phyloP scores from a whole-genome alignment of 2,797 vertebrate genomes.

The Megaceryle alcyon region DNA sequence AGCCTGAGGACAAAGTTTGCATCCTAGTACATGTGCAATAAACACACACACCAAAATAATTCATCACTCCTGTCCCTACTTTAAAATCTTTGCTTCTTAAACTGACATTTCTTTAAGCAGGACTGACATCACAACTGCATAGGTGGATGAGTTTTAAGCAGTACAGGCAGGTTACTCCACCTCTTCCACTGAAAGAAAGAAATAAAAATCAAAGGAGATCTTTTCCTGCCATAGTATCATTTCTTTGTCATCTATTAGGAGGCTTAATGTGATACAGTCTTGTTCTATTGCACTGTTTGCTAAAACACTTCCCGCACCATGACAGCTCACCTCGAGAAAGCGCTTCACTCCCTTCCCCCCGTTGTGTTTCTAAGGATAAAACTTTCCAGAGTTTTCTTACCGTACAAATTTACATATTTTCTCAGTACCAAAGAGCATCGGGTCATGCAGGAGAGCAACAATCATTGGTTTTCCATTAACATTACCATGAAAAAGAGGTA shows the following conservation, averaged over 20 bases:
- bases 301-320: neutral
- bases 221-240: neutral
- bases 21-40: neutral
- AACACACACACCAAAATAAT: neutral
- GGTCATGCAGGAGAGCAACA: neutral
- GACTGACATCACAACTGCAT: neutral
- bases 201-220: neutral
- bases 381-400: neutral
- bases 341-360: neutral
- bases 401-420: neutral
- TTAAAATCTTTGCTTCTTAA: neutral
- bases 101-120: neutral
- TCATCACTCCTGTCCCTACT: neutral
- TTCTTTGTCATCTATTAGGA: neutral
- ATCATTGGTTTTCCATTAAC: neutral
- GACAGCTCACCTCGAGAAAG: constrained; percentile 20
- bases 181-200: neutral
- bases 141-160: neutral
- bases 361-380: neutral
- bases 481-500: neutral
- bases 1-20: neutral
- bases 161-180: neutral
- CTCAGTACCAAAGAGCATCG: neutral
- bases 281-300: neutral
- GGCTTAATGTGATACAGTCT: neutral